Conservation (phyloP, 2,797 vertebrate species). For the Coendou prehensilis region DNA sequence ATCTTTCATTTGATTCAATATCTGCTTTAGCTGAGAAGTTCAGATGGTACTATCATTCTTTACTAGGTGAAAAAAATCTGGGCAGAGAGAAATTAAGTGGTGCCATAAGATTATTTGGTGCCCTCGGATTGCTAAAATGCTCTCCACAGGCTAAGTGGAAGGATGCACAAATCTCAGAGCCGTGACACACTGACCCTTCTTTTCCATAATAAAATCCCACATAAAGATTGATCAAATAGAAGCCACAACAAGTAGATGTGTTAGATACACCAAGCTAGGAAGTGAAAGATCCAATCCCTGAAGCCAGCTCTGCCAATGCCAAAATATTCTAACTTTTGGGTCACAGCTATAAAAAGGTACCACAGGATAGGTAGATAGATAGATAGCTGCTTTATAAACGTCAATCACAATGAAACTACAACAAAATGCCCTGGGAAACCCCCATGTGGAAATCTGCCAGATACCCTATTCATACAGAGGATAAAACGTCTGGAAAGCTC, state of each 20-base stretch:
- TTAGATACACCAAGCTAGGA: background rate
- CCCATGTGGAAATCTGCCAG: background rate
- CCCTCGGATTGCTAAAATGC: background rate
- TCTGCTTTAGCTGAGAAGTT: background rate
- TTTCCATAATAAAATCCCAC: background rate
- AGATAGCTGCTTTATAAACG: constrained; percentile 47
- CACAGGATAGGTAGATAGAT: background rate
- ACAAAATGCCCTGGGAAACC: background rate
- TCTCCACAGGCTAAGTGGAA: constrained; percentile 17
- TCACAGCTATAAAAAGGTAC: background rate
- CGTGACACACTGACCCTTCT: background rate
- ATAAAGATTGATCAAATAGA: background rate
- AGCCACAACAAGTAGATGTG: background rate
- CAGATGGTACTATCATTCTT: background rate
- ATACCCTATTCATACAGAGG: background rate
- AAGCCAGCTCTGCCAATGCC: background rate
- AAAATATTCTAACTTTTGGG: constrained; percentile 20
- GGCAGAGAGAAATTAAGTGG: constrained; percentile 3
- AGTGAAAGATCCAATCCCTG: background rate
- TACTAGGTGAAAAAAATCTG: constrained; percentile 28
- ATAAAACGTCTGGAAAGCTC: background rate
- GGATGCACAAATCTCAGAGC: background rate
- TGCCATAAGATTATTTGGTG: background rate
- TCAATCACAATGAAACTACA: background rate
- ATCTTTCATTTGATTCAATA: constrained; percentile 27